Evolutionary conservation across 23 tunicate species (phyloP), one percentile per base, ranked within the genome.

Genomic region (Ascidia mentula): DNA sequence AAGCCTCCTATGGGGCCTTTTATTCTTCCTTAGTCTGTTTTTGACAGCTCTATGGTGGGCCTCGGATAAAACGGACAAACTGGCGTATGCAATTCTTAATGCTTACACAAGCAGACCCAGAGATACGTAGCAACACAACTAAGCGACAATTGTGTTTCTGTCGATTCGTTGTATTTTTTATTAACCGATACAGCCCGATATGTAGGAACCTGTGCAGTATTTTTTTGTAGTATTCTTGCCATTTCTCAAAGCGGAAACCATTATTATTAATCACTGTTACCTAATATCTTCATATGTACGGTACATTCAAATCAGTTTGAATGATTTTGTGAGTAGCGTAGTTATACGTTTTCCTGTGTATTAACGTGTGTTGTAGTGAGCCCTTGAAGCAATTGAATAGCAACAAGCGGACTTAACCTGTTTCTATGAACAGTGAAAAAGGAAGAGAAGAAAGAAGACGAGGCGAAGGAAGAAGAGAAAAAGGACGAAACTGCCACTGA

Each of bases 31-130:
- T 33, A 83, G 94, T 32, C 61, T 96, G 18, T 33, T 91, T 30
- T 40, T 85, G 40, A 42, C 92, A 17, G 95, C 88, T 32, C 32
- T 91, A 32, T 91, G 94, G 97, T 96, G 99, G 99, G 91, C 90
- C 1, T 82, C 92, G 32, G 99, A 90, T 80, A 90, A 95, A 76
- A 78, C 96, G 35, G 96, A 95, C 60, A 30, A 77, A 61, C 38
- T 95, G 36, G 80, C 87, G 12, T 34, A 71, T n/a, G 82, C 90
- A 18, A 22, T 95, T 34, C 20, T 75, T 34, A 75, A 74, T 59
- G 69, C 75, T 33, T 60, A 79, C 80, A 53, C 75, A 7, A 36
- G 35, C 40, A 69, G 38, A 40, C 88, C 36, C 4, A 35, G 53
- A 9, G 34, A 74, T 40, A 28, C 65, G 13, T 53, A 53, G 65